These are phyloP conservation scores for Vesta saturnalis DNA, from an alignment of 2,888 invertebrate genomes.

Conservation along the genomic window DNA sequence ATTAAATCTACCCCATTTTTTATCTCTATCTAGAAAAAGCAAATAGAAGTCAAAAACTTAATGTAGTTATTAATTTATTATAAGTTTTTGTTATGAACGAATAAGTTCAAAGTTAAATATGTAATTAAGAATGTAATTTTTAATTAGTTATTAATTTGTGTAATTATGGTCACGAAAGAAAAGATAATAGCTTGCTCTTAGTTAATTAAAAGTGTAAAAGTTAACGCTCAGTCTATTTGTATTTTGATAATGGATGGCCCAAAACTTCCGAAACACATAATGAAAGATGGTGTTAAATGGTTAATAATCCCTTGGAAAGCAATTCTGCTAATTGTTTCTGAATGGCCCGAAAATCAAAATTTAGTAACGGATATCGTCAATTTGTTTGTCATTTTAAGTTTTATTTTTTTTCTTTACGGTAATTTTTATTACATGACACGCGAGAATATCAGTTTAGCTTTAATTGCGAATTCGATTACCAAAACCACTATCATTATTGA, in stretches of 20 bases:
- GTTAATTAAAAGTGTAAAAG: too few species aligned
- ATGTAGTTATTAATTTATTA: too few species aligned
- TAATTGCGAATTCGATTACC: background rate
- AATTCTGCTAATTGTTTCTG: background rate
- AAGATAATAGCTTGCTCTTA: too few species aligned
- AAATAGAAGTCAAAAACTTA: too few species aligned
- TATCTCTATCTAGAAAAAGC: too few species aligned
- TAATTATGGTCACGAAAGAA: too few species aligned
- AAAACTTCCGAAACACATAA: background rate
- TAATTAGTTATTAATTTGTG: too few species aligned
- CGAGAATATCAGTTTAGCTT: background rate
- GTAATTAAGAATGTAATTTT: too few species aligned
- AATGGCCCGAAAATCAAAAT: background rate
- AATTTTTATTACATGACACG: background rate
- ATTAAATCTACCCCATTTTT: too few species aligned
- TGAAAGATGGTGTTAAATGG: slow-evolving; percentile 1
- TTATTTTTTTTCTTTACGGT: background rate
- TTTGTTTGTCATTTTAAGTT: background rate
- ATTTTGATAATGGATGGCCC: background rate
- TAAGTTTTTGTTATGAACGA: too few species aligned
- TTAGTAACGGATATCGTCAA: background rate
- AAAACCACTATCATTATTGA: background rate
- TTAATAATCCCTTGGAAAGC: background rate
- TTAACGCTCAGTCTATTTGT: too few species aligned
- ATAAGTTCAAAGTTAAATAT: too few species aligned